Evolutionary conservation across 2,797 vertebrate genomes (phyloP).

Genomic region (Hemibagrus guttatus): DNA sequence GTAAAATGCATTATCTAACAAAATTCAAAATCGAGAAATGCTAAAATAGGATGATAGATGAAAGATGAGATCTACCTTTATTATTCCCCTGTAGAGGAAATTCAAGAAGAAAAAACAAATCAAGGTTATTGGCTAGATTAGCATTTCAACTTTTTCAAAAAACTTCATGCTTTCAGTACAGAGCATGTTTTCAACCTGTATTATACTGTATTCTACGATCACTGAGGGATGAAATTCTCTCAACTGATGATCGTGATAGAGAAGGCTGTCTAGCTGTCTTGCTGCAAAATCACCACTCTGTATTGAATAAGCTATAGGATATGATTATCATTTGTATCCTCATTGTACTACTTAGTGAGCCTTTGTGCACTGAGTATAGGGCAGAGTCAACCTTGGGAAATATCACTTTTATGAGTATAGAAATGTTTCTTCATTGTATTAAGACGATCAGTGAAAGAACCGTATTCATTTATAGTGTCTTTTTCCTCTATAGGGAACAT

Average conservation of each 20-base stretch:
- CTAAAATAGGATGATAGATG: too few relatives aligned
- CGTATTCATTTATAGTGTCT: neutral
- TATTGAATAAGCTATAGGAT: neutral
- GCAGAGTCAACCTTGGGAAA: neutral
- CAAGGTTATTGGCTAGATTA: too few relatives aligned
- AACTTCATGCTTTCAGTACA: neutral
- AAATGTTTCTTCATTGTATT: neutral
- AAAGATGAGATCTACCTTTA: too few relatives aligned
- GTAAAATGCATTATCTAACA: neutral
- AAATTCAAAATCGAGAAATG: neutral
- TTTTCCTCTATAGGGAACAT: neutral
- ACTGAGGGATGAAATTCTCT: neutral
- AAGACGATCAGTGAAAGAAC: neutral
- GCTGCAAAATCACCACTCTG: neutral
- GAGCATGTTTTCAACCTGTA: neutral
- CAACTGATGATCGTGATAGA: neutral
- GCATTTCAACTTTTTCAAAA: neutral
- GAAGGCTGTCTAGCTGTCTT: neutral
- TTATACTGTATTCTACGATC: neutral
- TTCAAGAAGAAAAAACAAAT: too few relatives aligned
- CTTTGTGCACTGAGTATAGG: neutral
- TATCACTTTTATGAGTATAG: too few relatives aligned
- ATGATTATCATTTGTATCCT: neutral
- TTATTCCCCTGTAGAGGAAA: too few relatives aligned
- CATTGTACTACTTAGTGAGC: neutral